These are phyloP conservation scores for Melanerpes formicivorus DNA, from an alignment of 2,113 vertebrate genomes.

Conservation along the genomic window DNA sequence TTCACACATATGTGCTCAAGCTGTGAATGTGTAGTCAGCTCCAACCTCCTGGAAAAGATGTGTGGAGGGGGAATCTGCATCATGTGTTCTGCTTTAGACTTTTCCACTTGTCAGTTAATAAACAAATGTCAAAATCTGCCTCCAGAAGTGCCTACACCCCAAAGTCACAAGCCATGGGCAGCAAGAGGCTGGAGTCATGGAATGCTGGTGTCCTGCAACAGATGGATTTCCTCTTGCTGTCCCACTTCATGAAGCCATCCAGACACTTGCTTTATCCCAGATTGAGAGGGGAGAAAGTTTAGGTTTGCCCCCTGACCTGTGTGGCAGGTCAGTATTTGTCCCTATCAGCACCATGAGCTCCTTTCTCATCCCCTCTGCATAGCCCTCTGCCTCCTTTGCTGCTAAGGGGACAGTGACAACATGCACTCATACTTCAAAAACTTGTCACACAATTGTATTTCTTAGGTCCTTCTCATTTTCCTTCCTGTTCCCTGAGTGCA, in stretches of 20 bases:
- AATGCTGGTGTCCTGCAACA: neutral
- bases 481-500: neutral
- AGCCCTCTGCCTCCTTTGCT: neutral
- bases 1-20: constrained; percentile 36
- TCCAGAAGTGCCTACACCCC: neutral
- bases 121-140: neutral
- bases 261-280: neutral
- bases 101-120: neutral
- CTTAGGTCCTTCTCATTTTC: neutral
- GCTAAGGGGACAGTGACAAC: neutral
- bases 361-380: neutral
- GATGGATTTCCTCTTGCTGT: neutral
- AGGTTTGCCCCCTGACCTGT: neutral
- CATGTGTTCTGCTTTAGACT: neutral
- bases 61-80: neutral
- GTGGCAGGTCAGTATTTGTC: rapidly evolving
- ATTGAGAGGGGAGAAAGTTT: neutral
- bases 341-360: neutral
- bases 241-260: neutral
- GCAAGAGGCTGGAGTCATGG: neutral
- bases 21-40: neutral
- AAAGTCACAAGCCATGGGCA: neutral
- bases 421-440: neutral
- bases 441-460: neutral
- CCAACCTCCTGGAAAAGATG: neutral